Evolutionary conservation across 2,113 vertebrate genomes (phyloP).

Genomic region (Bolborhynchus lineola): DNA sequence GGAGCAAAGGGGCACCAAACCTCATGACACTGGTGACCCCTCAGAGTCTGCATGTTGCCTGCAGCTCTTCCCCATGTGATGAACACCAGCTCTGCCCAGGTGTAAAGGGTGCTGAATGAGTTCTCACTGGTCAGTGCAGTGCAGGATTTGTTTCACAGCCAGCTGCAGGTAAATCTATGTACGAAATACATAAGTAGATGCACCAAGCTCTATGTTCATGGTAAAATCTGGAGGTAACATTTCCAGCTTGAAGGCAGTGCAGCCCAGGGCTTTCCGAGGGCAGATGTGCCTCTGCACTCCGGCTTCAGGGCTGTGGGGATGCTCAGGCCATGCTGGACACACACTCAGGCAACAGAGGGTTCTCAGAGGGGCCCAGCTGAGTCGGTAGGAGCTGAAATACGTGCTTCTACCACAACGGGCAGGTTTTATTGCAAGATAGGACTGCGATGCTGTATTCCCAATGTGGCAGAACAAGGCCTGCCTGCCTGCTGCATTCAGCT

Average conservation of each 20-base stretch:
- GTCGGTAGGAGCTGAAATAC: rapidly evolving
- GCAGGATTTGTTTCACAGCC: rapidly evolving
- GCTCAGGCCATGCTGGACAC: rapidly evolving
- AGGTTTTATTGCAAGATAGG: background rate
- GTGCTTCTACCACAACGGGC: background rate
- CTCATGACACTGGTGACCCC: rapidly evolving
- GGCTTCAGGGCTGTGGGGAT: rapidly evolving
- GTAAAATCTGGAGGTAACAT: background rate
- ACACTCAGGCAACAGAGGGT: background rate
- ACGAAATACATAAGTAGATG: background rate
- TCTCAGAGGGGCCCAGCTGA: background rate
- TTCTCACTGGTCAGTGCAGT: background rate
- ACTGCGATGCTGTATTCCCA: background rate
- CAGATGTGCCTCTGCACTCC: background rate
- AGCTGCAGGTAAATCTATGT: too few relatives aligned
- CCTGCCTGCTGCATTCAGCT: background rate
- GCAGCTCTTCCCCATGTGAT: background rate
- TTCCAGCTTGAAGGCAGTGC: background rate
- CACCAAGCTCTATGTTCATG: background rate
- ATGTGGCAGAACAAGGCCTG: background rate
- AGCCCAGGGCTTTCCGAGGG: background rate
- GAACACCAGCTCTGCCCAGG: background rate
- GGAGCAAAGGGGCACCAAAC: background rate
- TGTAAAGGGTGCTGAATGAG: too few relatives aligned
- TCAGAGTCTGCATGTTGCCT: background rate